Conservation (phyloP, 92 coral and sea anemone genomes). For the Plumapathes pennacea region DNA sequence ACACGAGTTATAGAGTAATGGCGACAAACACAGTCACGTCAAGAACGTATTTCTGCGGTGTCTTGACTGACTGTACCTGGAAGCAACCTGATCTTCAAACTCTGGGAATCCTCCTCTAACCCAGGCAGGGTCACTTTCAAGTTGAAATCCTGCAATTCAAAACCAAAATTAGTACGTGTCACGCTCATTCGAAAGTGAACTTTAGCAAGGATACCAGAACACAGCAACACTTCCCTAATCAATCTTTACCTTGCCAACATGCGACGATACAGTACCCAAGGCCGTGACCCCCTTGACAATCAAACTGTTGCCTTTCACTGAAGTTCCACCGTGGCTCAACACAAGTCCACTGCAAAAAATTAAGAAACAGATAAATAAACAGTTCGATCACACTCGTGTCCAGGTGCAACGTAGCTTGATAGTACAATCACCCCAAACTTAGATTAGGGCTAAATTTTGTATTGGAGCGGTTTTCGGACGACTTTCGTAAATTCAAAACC, state of each 20-base stretch:
- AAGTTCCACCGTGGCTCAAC: constrained; percentile 57
- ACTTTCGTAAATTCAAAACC: no score
- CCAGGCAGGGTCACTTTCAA: constrained; percentile 85
- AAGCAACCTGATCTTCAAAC: constrained; percentile 80
- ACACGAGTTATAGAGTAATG: background rate
- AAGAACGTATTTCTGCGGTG: no score
- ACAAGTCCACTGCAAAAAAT: constrained; percentile 75
- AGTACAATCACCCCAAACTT: no score
- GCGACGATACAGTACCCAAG: constrained; percentile 78
- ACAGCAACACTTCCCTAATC: background rate
- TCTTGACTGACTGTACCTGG: no score
- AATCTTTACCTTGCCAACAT: constrained; percentile 84
- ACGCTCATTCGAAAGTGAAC: background rate
- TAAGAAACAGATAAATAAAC: no score
- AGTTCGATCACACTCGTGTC: no score
- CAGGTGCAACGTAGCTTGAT: no score
- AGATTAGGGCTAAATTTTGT: no score
- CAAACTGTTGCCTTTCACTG: constrained; percentile 71
- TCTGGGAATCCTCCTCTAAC: constrained; percentile 81
- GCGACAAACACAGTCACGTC: background rate
- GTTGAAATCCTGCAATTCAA: constrained; percentile 74
- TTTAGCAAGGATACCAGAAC: background rate
- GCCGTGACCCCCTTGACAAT: constrained; percentile 85
- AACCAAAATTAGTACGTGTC: background rate
- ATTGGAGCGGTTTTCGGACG: no score